A percentile compares a stretch with the other conserved stretches of the same genome.
phyloP scores from a whole-genome alignment of 2,797 vertebrate genomes.

The Clarias platycephalus region DNA sequence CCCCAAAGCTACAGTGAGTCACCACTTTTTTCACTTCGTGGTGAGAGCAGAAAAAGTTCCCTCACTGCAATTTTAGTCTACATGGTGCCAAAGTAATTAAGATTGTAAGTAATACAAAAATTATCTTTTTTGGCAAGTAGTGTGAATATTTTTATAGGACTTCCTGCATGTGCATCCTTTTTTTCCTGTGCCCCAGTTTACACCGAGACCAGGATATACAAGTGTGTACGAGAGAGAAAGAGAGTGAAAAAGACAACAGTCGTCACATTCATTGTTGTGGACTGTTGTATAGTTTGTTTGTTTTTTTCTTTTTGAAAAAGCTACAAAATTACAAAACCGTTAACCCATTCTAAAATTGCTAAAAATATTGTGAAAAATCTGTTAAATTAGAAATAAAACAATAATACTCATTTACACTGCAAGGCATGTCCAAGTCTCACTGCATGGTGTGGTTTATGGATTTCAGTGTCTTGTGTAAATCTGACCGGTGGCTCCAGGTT shows the following conservation, averaged over 20 bases:
- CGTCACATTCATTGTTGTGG: slow-evolving; percentile 49
- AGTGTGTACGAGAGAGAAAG: slow-evolving; percentile 26
- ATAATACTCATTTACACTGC: slow-evolving; percentile 73
- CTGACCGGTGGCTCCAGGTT: slow-evolving; percentile 56
- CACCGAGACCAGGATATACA: slow-evolving; percentile 30
- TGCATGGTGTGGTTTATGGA: slow-evolving; percentile 52
- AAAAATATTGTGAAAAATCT: slow-evolving; percentile 58
- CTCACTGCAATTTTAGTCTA: slow-evolving; percentile 43
- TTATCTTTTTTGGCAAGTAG: slow-evolving; percentile 45
- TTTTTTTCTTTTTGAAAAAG: slow-evolving; percentile 48
- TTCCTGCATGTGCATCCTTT: slow-evolving; percentile 1
- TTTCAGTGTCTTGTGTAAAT: slow-evolving; percentile 68
- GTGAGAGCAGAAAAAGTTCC: slow-evolving; percentile 15
- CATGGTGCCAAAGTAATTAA: slow-evolving; percentile 20
- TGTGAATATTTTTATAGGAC: slow-evolving; percentile 26
- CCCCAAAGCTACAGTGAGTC: slow-evolving; percentile 70
- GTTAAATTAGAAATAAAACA: slow-evolving; percentile 48
- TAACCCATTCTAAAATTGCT: slow-evolving; percentile 64
- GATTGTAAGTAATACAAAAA: slow-evolving; percentile 36
- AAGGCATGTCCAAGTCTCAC: slow-evolving; percentile 72
- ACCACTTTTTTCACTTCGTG: slow-evolving; percentile 52
- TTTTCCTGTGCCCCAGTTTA: slow-evolving; percentile 55
- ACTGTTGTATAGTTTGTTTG: slow-evolving; percentile 42
- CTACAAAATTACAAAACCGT: slow-evolving; percentile 65
- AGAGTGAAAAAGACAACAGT: slow-evolving; percentile 29